Evolutionary conservation across 1,140 invertebrate genomes (phyloP).

Genomic region (Drosophila novamexicana): DNA sequence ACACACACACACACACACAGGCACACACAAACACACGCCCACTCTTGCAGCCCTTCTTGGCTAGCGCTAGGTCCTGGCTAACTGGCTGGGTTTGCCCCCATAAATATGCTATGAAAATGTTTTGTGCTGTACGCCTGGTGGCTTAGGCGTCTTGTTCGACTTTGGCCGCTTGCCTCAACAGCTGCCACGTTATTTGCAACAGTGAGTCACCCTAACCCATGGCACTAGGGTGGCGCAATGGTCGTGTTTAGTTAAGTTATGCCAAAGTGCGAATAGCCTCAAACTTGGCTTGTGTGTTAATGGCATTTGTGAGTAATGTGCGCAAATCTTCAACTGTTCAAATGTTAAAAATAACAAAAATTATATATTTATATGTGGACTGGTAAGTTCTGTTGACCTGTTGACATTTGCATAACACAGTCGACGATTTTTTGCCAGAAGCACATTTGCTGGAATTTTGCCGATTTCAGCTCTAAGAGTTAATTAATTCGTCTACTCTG

Average conservation of each 20-base stretch:
- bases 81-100: slow-evolving; percentile 49
- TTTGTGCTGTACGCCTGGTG: slow-evolving; percentile 50
- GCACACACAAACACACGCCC: slow-evolving; percentile 11
- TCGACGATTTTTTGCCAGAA: slow-evolving; percentile 13
- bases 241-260: slow-evolving; percentile 66
- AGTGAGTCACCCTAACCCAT: slow-evolving; percentile 66
- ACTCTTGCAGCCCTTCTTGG: slow-evolving; percentile 8
- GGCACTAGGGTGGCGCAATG: slow-evolving; percentile 11
- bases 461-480: slow-evolving; percentile 51
- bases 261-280: slow-evolving; percentile 46
- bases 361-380: slow-evolving; percentile 17
- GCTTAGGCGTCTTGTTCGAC: slow-evolving; percentile 22
- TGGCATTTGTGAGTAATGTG: slow-evolving; percentile 75
- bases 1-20: slow-evolving; percentile 11
- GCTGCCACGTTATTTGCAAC: not conserved
- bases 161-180: slow-evolving; percentile 8
- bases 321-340: slow-evolving; percentile 56
- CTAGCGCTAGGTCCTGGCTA: slow-evolving; percentile 18
- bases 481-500: slow-evolving; percentile 69
- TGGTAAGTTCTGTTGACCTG: slow-evolving; percentile 50
- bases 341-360: slow-evolving; percentile 72
- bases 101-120: slow-evolving; percentile 74
- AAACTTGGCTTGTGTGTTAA: slow-evolving; percentile 61
- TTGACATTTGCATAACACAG: slow-evolving; percentile 75
- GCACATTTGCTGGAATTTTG: slow-evolving; percentile 42